Conservation (phyloP, 53 echinoderm and acorn worm species). For the Pentamera pediparva region DNA sequence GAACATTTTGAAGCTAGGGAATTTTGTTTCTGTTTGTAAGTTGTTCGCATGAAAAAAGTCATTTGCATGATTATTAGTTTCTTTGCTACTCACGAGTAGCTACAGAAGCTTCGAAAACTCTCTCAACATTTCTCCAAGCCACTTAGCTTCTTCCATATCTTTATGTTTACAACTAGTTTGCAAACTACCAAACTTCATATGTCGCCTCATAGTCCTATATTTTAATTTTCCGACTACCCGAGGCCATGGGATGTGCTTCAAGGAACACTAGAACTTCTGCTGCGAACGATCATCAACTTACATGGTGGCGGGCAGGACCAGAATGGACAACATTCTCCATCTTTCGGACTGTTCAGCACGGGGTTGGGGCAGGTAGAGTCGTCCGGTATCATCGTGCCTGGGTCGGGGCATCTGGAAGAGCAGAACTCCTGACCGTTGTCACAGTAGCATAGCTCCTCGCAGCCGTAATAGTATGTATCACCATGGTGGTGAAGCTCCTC, state of each 20-base stretch:
- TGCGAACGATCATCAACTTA: too few species aligned
- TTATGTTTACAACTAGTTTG: too few species aligned
- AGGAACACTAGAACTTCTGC: too few species aligned
- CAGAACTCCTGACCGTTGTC: constrained; percentile 74
- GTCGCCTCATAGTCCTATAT: too few species aligned
- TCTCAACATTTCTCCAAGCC: too few species aligned
- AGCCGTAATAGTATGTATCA: constrained; percentile 75
- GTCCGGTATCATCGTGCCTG: constrained; percentile 85
- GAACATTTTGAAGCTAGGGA: neutral
- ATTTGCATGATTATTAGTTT: neutral
- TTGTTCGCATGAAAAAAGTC: neutral
- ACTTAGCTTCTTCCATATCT: too few species aligned
- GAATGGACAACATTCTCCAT: constrained; percentile 88
- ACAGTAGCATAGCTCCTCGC: constrained; percentile 88
- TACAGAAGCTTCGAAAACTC: too few species aligned
- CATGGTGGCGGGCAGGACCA: constrained; percentile 92
- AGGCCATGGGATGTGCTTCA: too few species aligned
- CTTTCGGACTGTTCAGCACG: constrained; percentile 55
- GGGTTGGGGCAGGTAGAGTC: constrained; percentile 77
- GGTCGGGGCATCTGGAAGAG: constrained; percentile 65
- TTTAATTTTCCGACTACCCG: too few species aligned
- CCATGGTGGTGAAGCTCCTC: constrained; percentile 52
- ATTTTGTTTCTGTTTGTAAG: too few species aligned
- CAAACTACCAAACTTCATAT: too few species aligned
- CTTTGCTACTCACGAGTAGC: neutral